Evolutionary conservation across 2,113 vertebrate genomes (phyloP), one percentile per base, ranked within the genome.

Genomic region (Stercorarius parasiticus): DNA sequence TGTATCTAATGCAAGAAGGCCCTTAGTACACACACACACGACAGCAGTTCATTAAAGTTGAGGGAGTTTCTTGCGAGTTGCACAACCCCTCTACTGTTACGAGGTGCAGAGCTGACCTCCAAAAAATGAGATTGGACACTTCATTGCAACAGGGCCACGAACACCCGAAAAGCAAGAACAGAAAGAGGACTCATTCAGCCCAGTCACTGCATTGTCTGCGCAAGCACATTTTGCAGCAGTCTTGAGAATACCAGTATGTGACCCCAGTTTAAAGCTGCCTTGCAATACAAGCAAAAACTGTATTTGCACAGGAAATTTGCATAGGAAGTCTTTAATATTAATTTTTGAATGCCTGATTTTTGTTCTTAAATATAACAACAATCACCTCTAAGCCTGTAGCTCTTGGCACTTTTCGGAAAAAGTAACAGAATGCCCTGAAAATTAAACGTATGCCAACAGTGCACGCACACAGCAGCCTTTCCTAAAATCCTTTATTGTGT

Each of bases 81-180:
- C 20, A 38, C 0, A 3, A 70, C 25, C 9, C 72, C 22, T 32
- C 55, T 72, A n/a, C 27, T 55, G 34, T 42, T n/a, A 50, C 0
- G 0, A 7, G 7, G 27, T 25, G 7, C 50, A 74, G 61, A 73
- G 72, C 36, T 86, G 72, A 66, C 70, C 42, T 83, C 34, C 4
- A 1, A 36, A 61, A 62, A 59, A 40, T 10, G 4, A 34, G 32
- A 67, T 0, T 47, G 56, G 56, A 30, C 8, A 6, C 9, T n/a
- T 32, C 38, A 32, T 2, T 53, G 32, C 78, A 74, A 49, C n/a
- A 71, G 80, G 42, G 64, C 53, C 36, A 52, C 2, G 0, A 58
- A 64, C 29, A 72, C 6, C 20, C 43, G 20, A 61, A 78, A 32
- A 45, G 65, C 20, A 87, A 30, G 29, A 71, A 59, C 20, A 59